Evolutionary conservation across 1,140 invertebrate species (phyloP), one percentile per base, ranked within the genome.

Genomic region (Microplitis demolitor): DNA sequence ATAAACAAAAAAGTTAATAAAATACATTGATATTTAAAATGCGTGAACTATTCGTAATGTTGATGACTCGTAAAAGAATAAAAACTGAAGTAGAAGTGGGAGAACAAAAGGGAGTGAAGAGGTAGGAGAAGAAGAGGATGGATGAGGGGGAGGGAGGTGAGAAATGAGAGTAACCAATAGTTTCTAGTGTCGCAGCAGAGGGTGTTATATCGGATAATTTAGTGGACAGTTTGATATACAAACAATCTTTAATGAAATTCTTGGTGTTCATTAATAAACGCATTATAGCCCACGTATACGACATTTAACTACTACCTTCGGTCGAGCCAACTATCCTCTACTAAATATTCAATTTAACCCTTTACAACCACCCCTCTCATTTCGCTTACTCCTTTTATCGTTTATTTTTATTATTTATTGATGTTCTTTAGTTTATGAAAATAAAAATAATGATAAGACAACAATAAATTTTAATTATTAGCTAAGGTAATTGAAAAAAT

Each of bases 161-260:
- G 24, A 58, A 58, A 45, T 45, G 56, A 58, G 56, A 58, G 33
- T 37, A 80, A 80, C 80, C 85, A 86, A 87, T 85, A 86, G 83
- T 84, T 86, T 82, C 77, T 77, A 81, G 74, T 77, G 84, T 78
- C 82, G 56, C 56, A 24, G 4, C 79, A 80, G 82, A 75, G 78
- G 82, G 86, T 83, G 83, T 84, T 87, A 83, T 83, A 81, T 85
- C 82, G 82, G 84, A 89, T 89, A 90, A 90, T 90, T 90, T 90
- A 90, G 87, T 90, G 89, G 89, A 90, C 89, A 89, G 87, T 88
- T 89, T 88, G 88, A 89, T 88, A 89, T 89, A 89, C 88, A 89
- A 89, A 90, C 89, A 90, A 90, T 90, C 89, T 90, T 90, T 90
- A 90, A 90, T 90, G 89, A 90, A 90, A 90, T 90, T 90, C 89